Conservation (phyloP, 1,140 invertebrate genomes). For the Platyscapa corneri region DNA sequence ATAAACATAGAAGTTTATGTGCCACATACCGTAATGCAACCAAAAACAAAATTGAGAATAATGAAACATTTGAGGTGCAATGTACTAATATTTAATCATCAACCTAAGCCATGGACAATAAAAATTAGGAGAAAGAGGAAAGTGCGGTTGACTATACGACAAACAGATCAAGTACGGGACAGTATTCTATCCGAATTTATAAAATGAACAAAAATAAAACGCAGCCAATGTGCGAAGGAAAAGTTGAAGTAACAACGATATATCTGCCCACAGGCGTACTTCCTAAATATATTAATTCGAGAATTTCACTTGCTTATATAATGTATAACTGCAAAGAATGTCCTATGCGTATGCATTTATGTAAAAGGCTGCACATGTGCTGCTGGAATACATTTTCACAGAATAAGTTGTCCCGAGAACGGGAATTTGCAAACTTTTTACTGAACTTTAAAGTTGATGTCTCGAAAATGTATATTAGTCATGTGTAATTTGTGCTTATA, state of each 20-base stretch:
- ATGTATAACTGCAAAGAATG: neutral
- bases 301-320: neutral
- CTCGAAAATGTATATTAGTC: neutral
- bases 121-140: no score
- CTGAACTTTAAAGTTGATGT: neutral
- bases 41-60: no score
- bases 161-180: no score
- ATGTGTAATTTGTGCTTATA: neutral
- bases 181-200: no score
- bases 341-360: neutral
- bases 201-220: no score
- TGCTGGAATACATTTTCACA: conserved; percentile 1
- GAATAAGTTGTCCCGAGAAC: neutral
- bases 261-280: neutral
- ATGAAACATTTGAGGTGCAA: no score
- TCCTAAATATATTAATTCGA: conserved; percentile 28
- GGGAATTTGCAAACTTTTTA: neutral
- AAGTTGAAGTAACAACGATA: neutral
- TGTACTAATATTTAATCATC: no score
- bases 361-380: neutral
- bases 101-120: no score
- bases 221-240: no score
- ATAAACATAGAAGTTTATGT: no score
- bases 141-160: no score
- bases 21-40: no score